Base-by-base conservation (phyloP, 2,797 vertebrate genomes). In the Centroberyx gerrardi region DNA sequence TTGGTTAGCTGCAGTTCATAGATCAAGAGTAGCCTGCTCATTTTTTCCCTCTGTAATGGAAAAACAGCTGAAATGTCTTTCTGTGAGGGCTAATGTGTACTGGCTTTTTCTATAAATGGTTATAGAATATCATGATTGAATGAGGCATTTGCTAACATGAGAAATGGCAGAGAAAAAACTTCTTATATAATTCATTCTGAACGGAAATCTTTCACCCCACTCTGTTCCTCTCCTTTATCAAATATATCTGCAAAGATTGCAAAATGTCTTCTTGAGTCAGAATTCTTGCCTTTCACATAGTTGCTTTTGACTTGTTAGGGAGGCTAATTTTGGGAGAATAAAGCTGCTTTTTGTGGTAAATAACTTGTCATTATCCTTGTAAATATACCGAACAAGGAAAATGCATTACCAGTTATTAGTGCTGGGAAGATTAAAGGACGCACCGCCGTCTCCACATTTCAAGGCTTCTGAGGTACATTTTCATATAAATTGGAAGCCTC, bases 31-130 rank as follows among this genome's bases (percentile, higher is more conserved):
- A 31, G 7, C 36, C 38, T 63, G 49, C 29, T 81, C 9, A 73
- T 76, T 75, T 68, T 55, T 65, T 51, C 17, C 13, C 15, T 22
- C 22, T 29, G 10, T 56, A 76, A 75, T 77, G 53, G 71, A 52
- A 51, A 66, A 73, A 68, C 51, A 69, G 44, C 46, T 61, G 31
- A 44, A 22, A 74, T 48, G 61, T 53, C 46, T 18, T 64, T 46
- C 63, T 68, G 58, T 2, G 8, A 67, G 53, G 48, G 40, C 40
- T 67, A 14, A 76, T 77, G 55, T 38, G 31, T 68, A 66, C 4
- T 62, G 14, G 1, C 22, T 48, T 72, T 72, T 76, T 74, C 49
- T 48, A 33, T 63, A 62, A 5, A 52, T 55, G 7, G 4, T 13
- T n/a, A 14, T 29, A 67, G 18, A 53, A 42, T 60, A 4, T 72